These are phyloP conservation scores for Pterostichus madidus DNA, from an alignment of 2,888 invertebrate genomes.

Conservation along the genomic window DNA sequence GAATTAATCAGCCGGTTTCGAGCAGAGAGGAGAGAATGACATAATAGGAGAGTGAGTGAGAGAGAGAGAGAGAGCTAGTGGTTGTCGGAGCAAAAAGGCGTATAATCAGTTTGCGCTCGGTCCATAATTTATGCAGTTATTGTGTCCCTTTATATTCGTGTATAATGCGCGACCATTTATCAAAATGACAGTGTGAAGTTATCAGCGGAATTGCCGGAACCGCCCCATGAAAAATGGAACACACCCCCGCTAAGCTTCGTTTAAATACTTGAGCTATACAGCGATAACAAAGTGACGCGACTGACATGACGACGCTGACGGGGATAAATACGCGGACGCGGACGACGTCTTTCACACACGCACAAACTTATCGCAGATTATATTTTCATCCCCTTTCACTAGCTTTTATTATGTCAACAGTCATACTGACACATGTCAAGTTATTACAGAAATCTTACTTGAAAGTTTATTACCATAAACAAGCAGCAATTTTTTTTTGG, in stretches of 20 bases:
- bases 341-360: neutral
- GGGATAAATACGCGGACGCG: constrained; percentile 5
- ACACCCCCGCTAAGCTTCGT: constrained; percentile 69
- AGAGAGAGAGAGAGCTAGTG: neutral
- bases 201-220: constrained; percentile 76
- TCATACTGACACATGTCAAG: no score
- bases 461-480: no score
- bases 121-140: constrained; percentile 66
- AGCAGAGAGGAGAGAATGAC: constrained; percentile 37
- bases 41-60: constrained; percentile 3
- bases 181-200: constrained; percentile 76
- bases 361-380: no score
- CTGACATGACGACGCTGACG: constrained; percentile 21
- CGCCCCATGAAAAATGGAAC: constrained; percentile 71
- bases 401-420: no score
- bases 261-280: constrained; percentile 65
- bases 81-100: constrained; percentile 58
- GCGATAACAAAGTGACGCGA: constrained; percentile 50
- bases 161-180: constrained; percentile 73
- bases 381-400: no score
- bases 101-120: constrained; percentile 62
- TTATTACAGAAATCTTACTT: no score
- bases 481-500: no score
- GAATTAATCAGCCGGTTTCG: constrained; percentile 56
- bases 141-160: constrained; percentile 62